Evolutionary conservation across 2,888 invertebrate genomes (phyloP), one percentile per base, ranked within the genome.

Genomic region (Acrobasis consociella): DNA sequence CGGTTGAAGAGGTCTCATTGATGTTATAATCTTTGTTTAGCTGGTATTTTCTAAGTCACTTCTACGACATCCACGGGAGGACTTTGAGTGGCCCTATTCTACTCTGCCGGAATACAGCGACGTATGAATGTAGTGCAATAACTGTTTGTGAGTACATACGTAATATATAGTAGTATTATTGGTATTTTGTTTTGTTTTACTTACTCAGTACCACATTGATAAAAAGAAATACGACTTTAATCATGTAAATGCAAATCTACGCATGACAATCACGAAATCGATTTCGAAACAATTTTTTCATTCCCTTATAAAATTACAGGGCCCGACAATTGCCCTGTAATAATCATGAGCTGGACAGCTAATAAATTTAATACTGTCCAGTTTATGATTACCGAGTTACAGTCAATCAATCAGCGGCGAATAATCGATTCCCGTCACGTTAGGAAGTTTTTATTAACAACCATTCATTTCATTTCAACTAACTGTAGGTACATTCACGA

Each of bases 341-440:
- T 22, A 22, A 22, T 22, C 22, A 22, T 22, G 22, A 22, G 22
- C 2, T 22, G 22, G 22, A 22, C 22, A 22, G 22, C 22, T 22
- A 22, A 22, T 22, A 22, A 22, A 22, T 22, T 13, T n/a, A 31
- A 49, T 42, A 56, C 13, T 11, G 2, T 9, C 58, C 58, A 37
- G 37, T 13, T 50, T 60, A 51, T 60, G 50, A 50, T 60, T 60
- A 60, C 38, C 17, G 58, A 50, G 31, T 60, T 60, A 60, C 59
- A 58, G 49, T 49, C 58, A 49, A 49, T n/a, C 58, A 60, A 49
- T 58, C n/a, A 49, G 2, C 13, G 13, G 16, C 16, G 16, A 60
- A 55, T 55, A 39, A 55, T n/a, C 55, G 10, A 55, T 55, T 55
- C 38, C 16, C 37, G 55, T 55, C 38, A 38, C 38, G 55, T 39